Conservation (phyloP, 2,888 invertebrate genomes). For the Caenorhabditis afra region DNA sequence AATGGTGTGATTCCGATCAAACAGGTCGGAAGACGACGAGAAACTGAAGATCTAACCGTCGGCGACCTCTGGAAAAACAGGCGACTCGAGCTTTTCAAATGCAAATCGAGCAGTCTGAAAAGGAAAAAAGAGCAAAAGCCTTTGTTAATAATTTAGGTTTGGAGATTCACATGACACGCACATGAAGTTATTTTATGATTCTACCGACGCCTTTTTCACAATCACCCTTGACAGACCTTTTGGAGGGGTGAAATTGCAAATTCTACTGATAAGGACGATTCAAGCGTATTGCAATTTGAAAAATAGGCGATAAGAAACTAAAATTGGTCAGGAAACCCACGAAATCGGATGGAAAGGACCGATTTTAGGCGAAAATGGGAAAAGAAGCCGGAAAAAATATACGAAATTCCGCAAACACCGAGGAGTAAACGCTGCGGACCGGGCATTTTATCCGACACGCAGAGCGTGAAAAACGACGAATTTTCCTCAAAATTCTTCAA, state of each 20-base stretch:
- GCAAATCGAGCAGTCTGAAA: conserved; percentile 2
- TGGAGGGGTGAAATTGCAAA: conserved; percentile 2
- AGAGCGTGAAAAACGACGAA: conserved; percentile 4
- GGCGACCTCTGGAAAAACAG: background rate
- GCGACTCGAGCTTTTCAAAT: background rate
- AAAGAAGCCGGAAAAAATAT: conserved; percentile 1
- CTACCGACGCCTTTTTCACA: background rate
- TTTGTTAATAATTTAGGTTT: too few relatives aligned
- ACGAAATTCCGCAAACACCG: conserved; percentile 28
- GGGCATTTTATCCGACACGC: conserved; percentile 23
- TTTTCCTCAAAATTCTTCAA: background rate
- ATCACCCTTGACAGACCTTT: conserved; percentile 9
- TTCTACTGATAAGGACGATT: conserved; percentile 22
- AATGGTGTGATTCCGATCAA: too few relatives aligned
- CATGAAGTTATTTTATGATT: background rate
- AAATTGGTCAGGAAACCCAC: conserved; percentile 5
- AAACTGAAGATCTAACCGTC: too few relatives aligned
- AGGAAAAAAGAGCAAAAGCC: background rate
- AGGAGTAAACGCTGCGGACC: background rate
- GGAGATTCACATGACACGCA: background rate
- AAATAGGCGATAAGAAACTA: conserved; percentile 1
- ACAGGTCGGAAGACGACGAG: too few relatives aligned
- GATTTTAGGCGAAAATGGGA: conserved; percentile 9
- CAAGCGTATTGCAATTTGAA: background rate
- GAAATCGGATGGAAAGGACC: background rate